Evolutionary conservation across 2,113 vertebrate species (phyloP), one percentile per base, ranked within the genome.

Genomic region (Paedocypris sp.): DNA sequence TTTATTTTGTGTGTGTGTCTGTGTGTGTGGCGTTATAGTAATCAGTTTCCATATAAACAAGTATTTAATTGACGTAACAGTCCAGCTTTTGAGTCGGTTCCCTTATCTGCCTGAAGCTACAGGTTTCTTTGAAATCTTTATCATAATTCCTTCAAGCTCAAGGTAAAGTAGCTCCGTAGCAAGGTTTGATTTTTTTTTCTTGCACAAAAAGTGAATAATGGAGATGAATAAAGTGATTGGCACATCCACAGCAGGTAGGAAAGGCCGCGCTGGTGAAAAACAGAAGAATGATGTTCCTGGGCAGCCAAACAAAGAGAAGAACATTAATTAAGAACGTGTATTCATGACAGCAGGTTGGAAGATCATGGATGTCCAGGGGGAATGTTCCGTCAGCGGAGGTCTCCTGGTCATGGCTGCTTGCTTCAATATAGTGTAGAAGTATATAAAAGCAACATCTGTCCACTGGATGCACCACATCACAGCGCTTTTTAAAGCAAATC

Each of bases 401-500:
- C 23, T 5, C 41, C 23, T 4, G 23, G 23, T 28, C 15, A 6
- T 42, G 52, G 23, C 36, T 28, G 15, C 31, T 18, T 22, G 32
- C 32, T 43, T 43, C 25, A 32, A 13, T 43, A n/a, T n/a, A n/a
- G n/a, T n/a, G n/a, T n/a, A n/a, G n/a, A n/a, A n/a, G n/a, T n/a
- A n/a, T n/a, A n/a, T n/a, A n/a, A n/a, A n/a, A n/a, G n/a, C n/a
- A n/a, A n/a, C n/a, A n/a, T n/a, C n/a, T n/a, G n/a, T 32, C 53
- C 53, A 32, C 52, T 39, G 42, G 53, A 36, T 43, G 39, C 16
- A 43, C 2, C 7, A 19, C 5, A 22, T 57, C 38, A 43, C 0
- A 11, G 49, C 61, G 60, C 57, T 69, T 69, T 65, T 54, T 60
- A 54, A 69, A 50, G 35, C 67, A 69, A 69, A 69, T 64, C 1